A percentile compares a stretch with the other conserved stretches of the same genome.
phyloP scores from a whole-genome alignment of 2,113 vertebrate species.

The Xyliphius kryptos region DNA sequence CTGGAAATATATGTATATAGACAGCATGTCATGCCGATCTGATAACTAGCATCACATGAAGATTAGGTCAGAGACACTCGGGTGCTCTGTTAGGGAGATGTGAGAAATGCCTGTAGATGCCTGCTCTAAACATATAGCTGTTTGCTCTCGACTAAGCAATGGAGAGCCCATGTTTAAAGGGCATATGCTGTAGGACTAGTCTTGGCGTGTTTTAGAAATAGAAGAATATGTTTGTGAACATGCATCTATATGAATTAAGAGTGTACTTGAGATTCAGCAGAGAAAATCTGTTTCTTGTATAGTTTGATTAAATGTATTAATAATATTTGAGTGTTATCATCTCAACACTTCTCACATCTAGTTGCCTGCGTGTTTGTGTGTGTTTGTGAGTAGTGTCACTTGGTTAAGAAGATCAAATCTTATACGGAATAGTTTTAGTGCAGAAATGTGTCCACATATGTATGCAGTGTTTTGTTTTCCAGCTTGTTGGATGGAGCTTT shows the following conservation, averaged over 20 bases:
- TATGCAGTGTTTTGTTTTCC: slow-evolving; percentile 53
- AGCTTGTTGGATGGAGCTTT: slow-evolving; percentile 60
- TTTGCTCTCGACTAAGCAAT: slow-evolving; percentile 36
- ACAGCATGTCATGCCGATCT: slow-evolving; percentile 18
- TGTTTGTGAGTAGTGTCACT: no score
- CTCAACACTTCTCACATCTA: no score
- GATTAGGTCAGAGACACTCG: slow-evolving; percentile 34
- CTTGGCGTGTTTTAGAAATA: slow-evolving; percentile 1
- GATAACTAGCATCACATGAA: neutral
- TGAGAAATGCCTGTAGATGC: slow-evolving; percentile 46
- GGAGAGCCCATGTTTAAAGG: slow-evolving; percentile 2
- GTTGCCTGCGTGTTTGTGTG: no score
- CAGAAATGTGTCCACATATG: no score
- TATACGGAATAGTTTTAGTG: no score
- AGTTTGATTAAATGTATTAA: no score
- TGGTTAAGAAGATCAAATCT: no score
- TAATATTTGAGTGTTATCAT: no score
- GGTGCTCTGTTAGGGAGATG: slow-evolving; percentile 19
- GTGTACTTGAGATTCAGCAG: no score
- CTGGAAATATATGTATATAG: slow-evolving; percentile 30
- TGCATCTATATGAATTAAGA: no score
- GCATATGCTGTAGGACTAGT: slow-evolving; percentile 6
- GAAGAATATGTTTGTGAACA: no score
- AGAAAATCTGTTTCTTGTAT: no score
- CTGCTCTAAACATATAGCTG: slow-evolving; percentile 25